phyloP scores from a whole-genome alignment of 2,113 vertebrate species.

The Onychostoma macrolepis region DNA sequence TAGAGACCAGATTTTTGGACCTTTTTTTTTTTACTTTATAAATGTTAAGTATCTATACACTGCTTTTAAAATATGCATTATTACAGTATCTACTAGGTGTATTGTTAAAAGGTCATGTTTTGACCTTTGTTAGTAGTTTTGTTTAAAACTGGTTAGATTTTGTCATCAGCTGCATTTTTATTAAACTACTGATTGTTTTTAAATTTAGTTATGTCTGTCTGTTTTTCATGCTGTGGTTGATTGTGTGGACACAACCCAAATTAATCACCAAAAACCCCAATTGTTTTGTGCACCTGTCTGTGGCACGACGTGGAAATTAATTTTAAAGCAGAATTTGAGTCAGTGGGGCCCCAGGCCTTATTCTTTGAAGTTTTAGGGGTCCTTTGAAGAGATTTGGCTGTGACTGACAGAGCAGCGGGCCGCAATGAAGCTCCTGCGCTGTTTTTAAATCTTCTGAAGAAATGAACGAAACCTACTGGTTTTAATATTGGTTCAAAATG shows the following conservation, averaged over 20 bases:
- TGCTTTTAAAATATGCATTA: background rate
- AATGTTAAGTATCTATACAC: background rate
- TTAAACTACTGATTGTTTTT: conserved; percentile 19
- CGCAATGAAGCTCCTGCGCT: background rate
- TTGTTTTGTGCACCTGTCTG: background rate
- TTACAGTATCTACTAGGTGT: background rate
- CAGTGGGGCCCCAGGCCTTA: background rate
- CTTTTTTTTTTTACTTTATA: background rate
- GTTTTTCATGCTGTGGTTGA: background rate
- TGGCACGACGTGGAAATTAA: background rate
- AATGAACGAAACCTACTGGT: background rate
- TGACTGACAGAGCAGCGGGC: conserved; percentile 10
- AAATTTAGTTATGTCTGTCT: background rate
- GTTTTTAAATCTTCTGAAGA: background rate
- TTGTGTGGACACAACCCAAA: background rate
- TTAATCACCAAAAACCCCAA: background rate
- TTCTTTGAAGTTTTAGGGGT: background rate
- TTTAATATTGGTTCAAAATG: background rate
- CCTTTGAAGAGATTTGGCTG: conserved; percentile 21
- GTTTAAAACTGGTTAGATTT: background rate
- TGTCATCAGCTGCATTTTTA: background rate
- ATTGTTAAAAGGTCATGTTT: background rate
- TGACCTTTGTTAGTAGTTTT: background rate
- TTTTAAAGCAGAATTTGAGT: conserved; percentile 17
- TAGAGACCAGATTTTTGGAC: conserved; percentile 37